Evolutionary conservation across 2,797 vertebrate genomes (phyloP), one percentile per base, ranked within the genome.

Genomic region (Cryptoprocta ferox): DNA sequence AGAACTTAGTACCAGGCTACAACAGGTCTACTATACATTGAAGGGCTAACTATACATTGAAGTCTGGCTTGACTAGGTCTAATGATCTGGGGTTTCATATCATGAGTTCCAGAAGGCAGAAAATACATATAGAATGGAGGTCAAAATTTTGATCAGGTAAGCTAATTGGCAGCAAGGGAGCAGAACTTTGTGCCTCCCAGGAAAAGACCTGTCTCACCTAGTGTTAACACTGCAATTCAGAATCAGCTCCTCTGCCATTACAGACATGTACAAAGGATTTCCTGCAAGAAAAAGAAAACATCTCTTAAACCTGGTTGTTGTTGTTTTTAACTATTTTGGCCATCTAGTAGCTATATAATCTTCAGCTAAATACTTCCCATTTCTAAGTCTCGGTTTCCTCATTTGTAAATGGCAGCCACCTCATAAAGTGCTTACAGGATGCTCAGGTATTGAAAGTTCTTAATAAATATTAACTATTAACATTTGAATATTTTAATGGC

Each of bases 341-440:
- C 56, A 16, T 35, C 73, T 73, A 61, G 63, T 53, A 78, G 30
- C 42, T 73, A 68, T 68, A 26, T 28, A 70, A 76, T 80, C 32
- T 59, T 73, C 32, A 80, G n/a, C 56, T 88, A 88, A 93, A 84
- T 53, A 30, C 39, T 89, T 93, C 83, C 30, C 24, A 59, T 92
- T 37, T 92, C 59, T 91, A 91, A 76, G 45, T 53, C n/a, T 56
- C 10, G 8, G 30, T 61, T 92, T 92, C 39, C 42, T 95, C 70
- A 48, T 86, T 63, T 65, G 37, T 70, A 73, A 91, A 70, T 9
- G 37, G 21, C 10, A 59, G 65, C 21, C 18, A 42, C 48, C 12
- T 92, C 28, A 32, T 18, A 84, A 79, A 5, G 15, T 95, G 1
- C 14, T 50, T 35, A 5, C 6, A 59, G 14, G 21, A 56, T 68